A percentile compares a stretch with the other conserved stretches of the same genome.
These are phyloP conservation scores for Pipa parva DNA, from an alignment of 2,113 vertebrate species.

Conservation along the genomic window DNA sequence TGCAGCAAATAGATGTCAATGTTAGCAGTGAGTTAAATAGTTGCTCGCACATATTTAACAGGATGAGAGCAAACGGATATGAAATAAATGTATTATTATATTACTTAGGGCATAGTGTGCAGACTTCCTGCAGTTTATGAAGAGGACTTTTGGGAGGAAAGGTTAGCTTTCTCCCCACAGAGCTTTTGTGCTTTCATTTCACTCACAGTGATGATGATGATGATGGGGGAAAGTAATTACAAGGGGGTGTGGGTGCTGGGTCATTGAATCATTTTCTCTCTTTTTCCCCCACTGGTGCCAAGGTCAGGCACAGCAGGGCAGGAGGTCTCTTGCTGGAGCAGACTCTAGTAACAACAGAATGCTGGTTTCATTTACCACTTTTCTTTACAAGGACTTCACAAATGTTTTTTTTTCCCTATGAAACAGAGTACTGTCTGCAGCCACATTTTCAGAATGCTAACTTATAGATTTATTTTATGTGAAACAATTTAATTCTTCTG, in stretches of 20 bases:
- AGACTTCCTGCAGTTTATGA: constrained; percentile 1
- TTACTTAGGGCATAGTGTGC: neutral
- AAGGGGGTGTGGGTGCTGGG: neutral
- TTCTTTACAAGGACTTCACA: constrained; percentile 5
- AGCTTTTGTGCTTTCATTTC: constrained; percentile 11
- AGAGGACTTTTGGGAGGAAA: neutral
- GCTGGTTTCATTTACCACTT: constrained; percentile 21
- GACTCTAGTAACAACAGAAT: constrained; percentile 17
- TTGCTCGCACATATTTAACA: too few species aligned
- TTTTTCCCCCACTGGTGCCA: constrained; percentile 8
- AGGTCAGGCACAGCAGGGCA: constrained; percentile 26
- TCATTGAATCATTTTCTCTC: constrained; percentile 32
- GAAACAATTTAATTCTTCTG: too few species aligned
- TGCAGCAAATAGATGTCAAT: too few species aligned
- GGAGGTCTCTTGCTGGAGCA: constrained; percentile 5
- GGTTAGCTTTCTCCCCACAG: constrained; percentile 6
- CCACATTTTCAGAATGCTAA: too few species aligned
- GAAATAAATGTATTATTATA: neutral
- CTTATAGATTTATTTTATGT: too few species aligned
- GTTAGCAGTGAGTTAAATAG: too few species aligned
- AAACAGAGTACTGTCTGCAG: constrained; percentile 1
- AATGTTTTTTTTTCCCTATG: constrained; percentile 16
- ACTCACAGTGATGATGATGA: neutral
- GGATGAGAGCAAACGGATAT: neutral
- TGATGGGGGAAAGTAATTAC: constrained; percentile 12